phyloP scores from a whole-genome alignment of 2,888 invertebrate genomes.

The Hypsopygia costalis region DNA sequence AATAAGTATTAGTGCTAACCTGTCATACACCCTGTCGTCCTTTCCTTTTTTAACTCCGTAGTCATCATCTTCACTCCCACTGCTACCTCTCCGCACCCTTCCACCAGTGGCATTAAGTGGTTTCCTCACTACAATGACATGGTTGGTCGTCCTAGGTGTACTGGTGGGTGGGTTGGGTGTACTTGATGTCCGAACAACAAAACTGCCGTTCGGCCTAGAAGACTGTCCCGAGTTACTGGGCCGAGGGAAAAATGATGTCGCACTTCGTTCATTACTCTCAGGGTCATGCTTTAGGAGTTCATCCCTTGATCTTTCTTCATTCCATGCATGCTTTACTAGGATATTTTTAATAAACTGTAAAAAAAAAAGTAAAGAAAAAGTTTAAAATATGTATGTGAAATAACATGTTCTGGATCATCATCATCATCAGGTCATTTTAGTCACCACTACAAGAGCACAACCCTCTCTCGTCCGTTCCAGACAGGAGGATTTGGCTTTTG shows the following conservation, averaged over 20 bases:
- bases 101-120: slow-evolving; percentile 54
- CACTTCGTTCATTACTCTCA: slow-evolving; percentile 54
- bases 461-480: too few relatives aligned
- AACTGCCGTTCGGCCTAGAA: slow-evolving; percentile 26
- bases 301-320: slow-evolving; percentile 77
- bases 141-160: too few relatives aligned
- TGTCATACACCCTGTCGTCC: slow-evolving; percentile 83
- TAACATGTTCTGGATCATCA: too few relatives aligned
- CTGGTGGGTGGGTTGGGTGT: slow-evolving; percentile 20
- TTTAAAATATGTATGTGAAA: too few relatives aligned
- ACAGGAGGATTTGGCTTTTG: too few relatives aligned
- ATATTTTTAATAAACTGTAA: slow-evolving; percentile 77
- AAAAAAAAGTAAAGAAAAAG: not conserved
- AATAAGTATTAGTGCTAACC: slow-evolving; percentile 58
- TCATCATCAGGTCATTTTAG: too few relatives aligned
- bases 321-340: slow-evolving; percentile 76
- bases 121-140: slow-evolving; percentile 33
- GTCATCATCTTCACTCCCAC: slow-evolving; percentile 82
- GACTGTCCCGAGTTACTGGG: slow-evolving; percentile 46
- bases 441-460: too few relatives aligned
- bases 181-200: slow-evolving; percentile 44
- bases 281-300: slow-evolving; percentile 73
- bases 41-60: slow-evolving; percentile 81
- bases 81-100: slow-evolving; percentile 65
- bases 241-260: slow-evolving; percentile 31